Evolutionary conservation across 2,888 invertebrate species (phyloP), one percentile per base, ranked within the genome.

Genomic region (Molanna angustata): DNA sequence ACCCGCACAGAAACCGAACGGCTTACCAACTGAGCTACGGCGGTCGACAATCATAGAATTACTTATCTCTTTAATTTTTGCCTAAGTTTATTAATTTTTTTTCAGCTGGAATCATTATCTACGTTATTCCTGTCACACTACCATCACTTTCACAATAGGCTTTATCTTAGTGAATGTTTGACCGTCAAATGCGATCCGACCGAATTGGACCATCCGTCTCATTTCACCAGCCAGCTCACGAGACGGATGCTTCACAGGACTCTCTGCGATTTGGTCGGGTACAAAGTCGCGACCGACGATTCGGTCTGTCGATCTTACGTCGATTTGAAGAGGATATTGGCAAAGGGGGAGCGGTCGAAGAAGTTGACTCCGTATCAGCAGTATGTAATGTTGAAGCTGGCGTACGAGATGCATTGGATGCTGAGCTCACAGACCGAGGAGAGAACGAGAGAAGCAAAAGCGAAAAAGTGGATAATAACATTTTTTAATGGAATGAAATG

Each of bases 181-280:
- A 19, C 48, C 17, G 35, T 48, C 11, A 51, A 44, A 14, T 56
- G 52, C 17, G 40, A 56, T n/a, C 51, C 55, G 3, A n/a, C 18
- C 1, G 48, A 52, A n/a, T 20, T 56, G 14, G 42, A 56, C 13
- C 17, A 51, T 14, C 52, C 51, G 4, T 13, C 16, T 9, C 40
- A 50, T 22, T 48, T 56, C 17, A 18, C 37, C 0, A 52, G 18
- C 14, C 40, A 44, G 14, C 32, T 56, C 9, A 33, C 47, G 2
- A 56, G 45, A 32, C 21, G 42, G 11, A 47, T 56, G 11, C 22
- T 56, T 1, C 33, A 48, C 37, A 37, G 19, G 3, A 43, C 55
- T 2, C 39, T 52, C 11, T 44, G 47, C 14, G 39, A 47, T 14
- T 27, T 56, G 7, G 22, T 52, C 9, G 51, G 43, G 4, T 56